Evolutionary conservation across 2,797 vertebrate genomes (phyloP).

Genomic region (Manis javanica): DNA sequence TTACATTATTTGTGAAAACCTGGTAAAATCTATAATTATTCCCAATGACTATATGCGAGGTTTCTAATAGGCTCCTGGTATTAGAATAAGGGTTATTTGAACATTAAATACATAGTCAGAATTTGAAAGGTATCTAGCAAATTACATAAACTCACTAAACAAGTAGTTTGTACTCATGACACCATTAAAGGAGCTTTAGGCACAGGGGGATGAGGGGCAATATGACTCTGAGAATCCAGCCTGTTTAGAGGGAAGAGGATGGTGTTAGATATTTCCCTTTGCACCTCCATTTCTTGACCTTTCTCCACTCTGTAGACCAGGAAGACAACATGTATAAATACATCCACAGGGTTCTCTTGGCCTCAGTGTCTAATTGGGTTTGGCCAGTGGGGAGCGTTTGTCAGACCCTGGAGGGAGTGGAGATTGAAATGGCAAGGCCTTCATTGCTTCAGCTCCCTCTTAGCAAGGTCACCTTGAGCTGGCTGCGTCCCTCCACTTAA

Average conservation of each 20-base stretch:
- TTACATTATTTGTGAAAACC: conserved; percentile 67
- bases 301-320: not conserved
- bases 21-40: conserved; percentile 62
- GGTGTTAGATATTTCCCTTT: not conserved
- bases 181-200: not conserved
- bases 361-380: not conserved
- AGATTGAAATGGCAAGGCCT: not conserved
- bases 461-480: not conserved
- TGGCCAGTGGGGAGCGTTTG: not conserved
- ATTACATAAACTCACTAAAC: not conserved
- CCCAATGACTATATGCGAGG: conserved; percentile 12
- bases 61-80: conserved; percentile 53
- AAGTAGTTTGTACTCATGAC: not conserved
- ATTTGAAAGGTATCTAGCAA: not conserved
- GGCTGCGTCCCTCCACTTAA: not conserved
- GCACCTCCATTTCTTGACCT: not conserved
- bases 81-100: conserved; percentile 49
- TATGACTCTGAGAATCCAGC: not conserved
- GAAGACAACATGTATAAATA: not conserved
- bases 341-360: not conserved
- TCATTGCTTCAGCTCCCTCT: not conserved
- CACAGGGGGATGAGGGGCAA: not conserved
- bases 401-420: not conserved
- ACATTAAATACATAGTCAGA: conserved; percentile 31
- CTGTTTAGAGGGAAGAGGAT: not conserved